Conservation (phyloP, 2,888 invertebrate genomes). For the Molorchus minor region DNA sequence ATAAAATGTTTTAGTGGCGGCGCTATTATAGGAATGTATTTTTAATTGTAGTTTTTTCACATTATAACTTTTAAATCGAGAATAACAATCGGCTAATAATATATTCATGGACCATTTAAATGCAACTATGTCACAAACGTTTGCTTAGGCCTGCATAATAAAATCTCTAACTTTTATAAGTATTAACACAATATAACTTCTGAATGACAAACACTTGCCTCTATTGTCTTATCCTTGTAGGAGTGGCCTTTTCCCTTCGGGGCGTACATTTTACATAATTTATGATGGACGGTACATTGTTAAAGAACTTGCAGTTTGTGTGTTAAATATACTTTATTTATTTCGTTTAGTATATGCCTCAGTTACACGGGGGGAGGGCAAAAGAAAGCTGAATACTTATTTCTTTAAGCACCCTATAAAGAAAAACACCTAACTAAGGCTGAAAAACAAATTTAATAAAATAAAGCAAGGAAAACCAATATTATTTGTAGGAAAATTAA, state of each 20-base stretch:
- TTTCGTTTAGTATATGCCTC: not conserved
- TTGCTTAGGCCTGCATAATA: conserved; percentile 14
- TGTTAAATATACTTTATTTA: not conserved
- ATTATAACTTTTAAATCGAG: conserved; percentile 8
- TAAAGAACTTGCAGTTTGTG: not conserved
- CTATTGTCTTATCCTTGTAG: conserved; percentile 13
- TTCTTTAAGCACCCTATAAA: not conserved
- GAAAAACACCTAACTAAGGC: no score
- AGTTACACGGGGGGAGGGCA: not conserved
- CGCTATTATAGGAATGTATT: conserved; percentile 9
- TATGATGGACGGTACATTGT: conserved; percentile 9
- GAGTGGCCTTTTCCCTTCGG: conserved; percentile 16
- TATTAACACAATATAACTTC: conserved; percentile 20
- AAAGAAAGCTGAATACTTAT: not conserved
- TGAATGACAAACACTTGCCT: conserved; percentile 25
- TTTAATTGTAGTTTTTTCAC: conserved; percentile 16
- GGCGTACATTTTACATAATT: conserved; percentile 18
- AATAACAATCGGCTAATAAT: conserved; percentile 17
- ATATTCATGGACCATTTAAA: conserved; percentile 24
- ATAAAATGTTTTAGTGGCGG: conserved; percentile 12
- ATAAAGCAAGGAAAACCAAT: no score
- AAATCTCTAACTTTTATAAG: conserved; percentile 22
- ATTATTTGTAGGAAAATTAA: no score
- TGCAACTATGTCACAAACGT: conserved; percentile 25
- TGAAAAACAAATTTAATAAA: no score